Conservation (phyloP, 2,113 vertebrate genomes). For the Tympanuchus pallidicinctus region DNA sequence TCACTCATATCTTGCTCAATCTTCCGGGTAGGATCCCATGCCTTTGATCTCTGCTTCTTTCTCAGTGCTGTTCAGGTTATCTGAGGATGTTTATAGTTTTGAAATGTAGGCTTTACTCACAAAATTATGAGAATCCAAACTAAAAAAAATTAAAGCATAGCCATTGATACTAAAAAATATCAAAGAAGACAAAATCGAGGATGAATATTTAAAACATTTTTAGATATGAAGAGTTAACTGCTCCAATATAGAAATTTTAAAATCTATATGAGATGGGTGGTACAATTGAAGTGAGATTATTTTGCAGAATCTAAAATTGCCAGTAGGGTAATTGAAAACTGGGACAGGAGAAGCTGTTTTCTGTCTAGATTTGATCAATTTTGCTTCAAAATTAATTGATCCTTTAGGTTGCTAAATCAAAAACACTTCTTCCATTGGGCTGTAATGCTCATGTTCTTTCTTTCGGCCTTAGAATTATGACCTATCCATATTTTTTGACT, state of each 20-base stretch:
- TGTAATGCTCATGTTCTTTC: neutral
- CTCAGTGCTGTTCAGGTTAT: neutral
- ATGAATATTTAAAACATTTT: neutral
- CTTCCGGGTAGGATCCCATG: neutral
- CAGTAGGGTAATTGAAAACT: neutral
- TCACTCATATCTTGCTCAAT: constrained; percentile 54
- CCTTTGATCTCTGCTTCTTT: constrained; percentile 36
- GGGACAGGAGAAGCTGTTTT: neutral
- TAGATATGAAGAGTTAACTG: neutral
- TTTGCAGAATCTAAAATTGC: neutral
- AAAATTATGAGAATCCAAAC: neutral
- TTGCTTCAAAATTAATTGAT: neutral
- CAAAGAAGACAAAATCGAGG: neutral
- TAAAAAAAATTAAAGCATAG: neutral
- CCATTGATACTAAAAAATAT: neutral
- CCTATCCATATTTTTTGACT: neutral
- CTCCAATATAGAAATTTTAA: neutral
- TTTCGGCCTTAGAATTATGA: constrained; percentile 9
- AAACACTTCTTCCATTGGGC: neutral
- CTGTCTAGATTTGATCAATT: neutral
- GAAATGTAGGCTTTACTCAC: neutral
- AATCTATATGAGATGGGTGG: neutral
- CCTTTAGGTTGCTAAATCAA: neutral
- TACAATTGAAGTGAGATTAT: neutral
- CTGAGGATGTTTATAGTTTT: constrained; percentile 1